Base-by-base conservation (phyloP, 2,113 vertebrate species). In the Aptenodytes patagonicus region DNA sequence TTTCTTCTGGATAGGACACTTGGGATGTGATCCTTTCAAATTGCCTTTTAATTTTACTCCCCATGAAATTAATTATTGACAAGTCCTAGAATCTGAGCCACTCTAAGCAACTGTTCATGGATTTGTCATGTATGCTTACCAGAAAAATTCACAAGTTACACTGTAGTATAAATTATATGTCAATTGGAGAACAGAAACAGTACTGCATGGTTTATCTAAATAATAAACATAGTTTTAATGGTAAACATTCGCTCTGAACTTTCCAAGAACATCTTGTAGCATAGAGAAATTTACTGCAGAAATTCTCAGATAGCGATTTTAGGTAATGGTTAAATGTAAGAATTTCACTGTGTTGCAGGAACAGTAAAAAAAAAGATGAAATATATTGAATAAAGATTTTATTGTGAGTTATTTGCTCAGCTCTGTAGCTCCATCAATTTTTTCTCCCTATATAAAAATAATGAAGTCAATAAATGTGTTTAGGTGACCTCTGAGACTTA, bases 371-470 rank as follows among this genome's bases (percentile, higher is more conserved):
- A 90, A 94, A 94, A 92, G 72, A 93, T 93, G 81, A 95, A 94
- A 94, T 95, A 76, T 93, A 94, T 94, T 97, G 96, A 95, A 94
- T 96, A 91, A 93, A 89, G 91, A 94, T 97, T 97, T 97, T 97
- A 97, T 97, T 96, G 91, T 95, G 94, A 97, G 91, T 93, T 97
- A 97, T 96, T 95, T 96, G 73, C 95, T 97, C 93, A 90, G 95
- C 81, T 91, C 91, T 94, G 89, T 94, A 90, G 92, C 72, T 89
- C 94, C 87, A 93, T 96, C 95, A 95, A 70, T 97, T 97, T 95
- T 89, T 96, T 94, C 96, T 92, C 84, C 84, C 81, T 95, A 85
- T 97, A 94, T 97, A 96, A 97, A 96, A 97, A 96, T 97, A 97
- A 96, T 94, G 95, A 96, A 97, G 91, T 97, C 97, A 96, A 95